Conservation (phyloP, 2,797 vertebrate genomes). For the Phataginus tetradactyla region DNA sequence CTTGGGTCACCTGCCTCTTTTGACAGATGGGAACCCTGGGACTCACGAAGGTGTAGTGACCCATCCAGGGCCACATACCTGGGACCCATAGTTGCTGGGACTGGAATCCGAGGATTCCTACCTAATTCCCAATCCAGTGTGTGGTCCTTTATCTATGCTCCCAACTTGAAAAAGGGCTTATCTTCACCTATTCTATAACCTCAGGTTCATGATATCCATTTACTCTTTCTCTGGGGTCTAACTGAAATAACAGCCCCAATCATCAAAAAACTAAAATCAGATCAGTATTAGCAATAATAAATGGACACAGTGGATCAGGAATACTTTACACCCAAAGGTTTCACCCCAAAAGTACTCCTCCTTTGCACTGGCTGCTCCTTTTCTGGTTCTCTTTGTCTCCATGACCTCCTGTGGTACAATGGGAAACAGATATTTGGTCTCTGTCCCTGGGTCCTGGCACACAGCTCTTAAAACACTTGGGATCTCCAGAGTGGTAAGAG, state of each 20-base stretch:
- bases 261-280: constrained; percentile 6
- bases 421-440: not conserved
- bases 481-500: not conserved
- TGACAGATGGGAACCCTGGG: not conserved
- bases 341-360: not conserved
- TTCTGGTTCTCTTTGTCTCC: not conserved
- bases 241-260: not conserved
- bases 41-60: not conserved
- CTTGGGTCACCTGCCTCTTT: not conserved
- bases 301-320: not conserved
- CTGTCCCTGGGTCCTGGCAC: not conserved
- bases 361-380: not conserved
- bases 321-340: not conserved
- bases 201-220: not conserved
- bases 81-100: not conserved
- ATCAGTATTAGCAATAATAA: not conserved
- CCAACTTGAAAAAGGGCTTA: not conserved
- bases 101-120: not conserved
- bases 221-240: not conserved
- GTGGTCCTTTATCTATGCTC: not conserved
- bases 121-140: not conserved
- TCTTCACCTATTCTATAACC: not conserved
- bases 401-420: not conserved
- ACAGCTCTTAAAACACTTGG: not conserved
- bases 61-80: not conserved